These are phyloP conservation scores for Steatocranus sp. DNA, from an alignment of 2,797 vertebrate genomes.

Conservation along the genomic window DNA sequence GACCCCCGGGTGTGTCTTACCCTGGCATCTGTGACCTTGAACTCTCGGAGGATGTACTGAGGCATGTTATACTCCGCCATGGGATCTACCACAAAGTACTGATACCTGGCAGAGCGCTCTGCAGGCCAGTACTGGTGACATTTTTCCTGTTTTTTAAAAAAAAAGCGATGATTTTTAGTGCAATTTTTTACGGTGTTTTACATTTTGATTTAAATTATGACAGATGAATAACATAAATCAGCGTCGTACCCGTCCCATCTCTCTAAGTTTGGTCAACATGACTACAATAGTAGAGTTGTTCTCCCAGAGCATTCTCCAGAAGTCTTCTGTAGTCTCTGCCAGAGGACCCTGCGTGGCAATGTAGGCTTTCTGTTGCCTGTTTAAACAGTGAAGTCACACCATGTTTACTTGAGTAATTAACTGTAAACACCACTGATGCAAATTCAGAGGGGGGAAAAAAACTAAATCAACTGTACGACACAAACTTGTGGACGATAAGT, in stretches of 20 bases:
- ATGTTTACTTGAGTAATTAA: not conserved
- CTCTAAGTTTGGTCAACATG: conserved; percentile 95
- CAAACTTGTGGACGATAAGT: not conserved
- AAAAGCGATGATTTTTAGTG: not conserved
- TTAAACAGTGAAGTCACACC: not conserved
- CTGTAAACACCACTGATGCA: not conserved
- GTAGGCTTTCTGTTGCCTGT: conserved; percentile 95
- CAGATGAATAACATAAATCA: not conserved
- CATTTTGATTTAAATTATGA: not conserved
- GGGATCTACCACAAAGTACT: conserved; percentile 97
- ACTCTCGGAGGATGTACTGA: conserved; percentile 95
- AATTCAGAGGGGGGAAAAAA: not conserved
- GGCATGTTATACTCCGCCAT: conserved; percentile 99
- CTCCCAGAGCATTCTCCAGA: conserved; percentile 98
- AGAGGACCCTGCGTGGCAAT: conserved; percentile 94
- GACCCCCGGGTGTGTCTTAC: conserved; percentile 68
- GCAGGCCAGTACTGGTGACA: conserved; percentile 98
- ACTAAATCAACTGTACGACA: not conserved
- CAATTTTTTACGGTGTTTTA: not conserved
- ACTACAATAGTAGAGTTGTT: conserved; percentile 98
- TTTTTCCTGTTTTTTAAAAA: conserved; percentile 82
- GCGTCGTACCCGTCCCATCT: conserved; percentile 90
- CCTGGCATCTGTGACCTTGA: conserved; percentile 97
- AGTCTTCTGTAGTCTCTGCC: conserved; percentile 96
- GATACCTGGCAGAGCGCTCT: conserved; percentile 93